These are phyloP conservation scores for Oreohelix idahoensis DNA, from an alignment of 1,140 invertebrate genomes.

Conservation along the genomic window DNA sequence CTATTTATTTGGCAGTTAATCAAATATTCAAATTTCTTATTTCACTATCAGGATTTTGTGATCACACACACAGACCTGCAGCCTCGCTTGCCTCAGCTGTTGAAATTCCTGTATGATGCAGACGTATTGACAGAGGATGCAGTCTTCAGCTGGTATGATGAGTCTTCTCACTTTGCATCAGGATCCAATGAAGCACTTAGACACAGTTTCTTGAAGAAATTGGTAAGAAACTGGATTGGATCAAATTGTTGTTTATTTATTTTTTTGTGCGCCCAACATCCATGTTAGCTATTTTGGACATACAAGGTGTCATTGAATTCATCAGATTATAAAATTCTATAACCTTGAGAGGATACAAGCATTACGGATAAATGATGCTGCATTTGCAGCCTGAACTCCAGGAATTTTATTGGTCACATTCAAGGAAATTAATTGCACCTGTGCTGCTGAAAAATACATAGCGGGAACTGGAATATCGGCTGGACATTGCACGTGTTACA, in stretches of 20 bases:
- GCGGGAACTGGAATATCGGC: too few relatives aligned
- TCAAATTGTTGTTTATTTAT: not conserved
- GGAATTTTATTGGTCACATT: too few relatives aligned
- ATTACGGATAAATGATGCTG: too few relatives aligned
- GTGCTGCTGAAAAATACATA: too few relatives aligned
- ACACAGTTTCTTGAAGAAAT: constrained; percentile 25
- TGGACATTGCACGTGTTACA: too few relatives aligned
- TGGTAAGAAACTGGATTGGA: constrained; percentile 5
- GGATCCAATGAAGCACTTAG: constrained; percentile 2
- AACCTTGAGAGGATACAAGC: too few relatives aligned
- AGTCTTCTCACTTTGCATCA: not conserved
- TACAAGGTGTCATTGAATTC: too few relatives aligned
- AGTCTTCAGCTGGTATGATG: constrained; percentile 12
- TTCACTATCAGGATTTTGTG: constrained; percentile 26
- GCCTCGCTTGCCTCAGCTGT: constrained; percentile 12
- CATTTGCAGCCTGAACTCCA: too few relatives aligned
- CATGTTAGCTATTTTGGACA: too few relatives aligned
- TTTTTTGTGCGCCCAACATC: too few relatives aligned
- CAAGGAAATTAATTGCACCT: too few relatives aligned
- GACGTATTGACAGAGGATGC: constrained; percentile 18
- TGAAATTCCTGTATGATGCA: constrained; percentile 29
- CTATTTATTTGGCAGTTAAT: not conserved
- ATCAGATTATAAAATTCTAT: too few relatives aligned
- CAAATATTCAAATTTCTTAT: not conserved
- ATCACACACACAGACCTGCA: constrained; percentile 3